phyloP scores from a whole-genome alignment of 2,888 invertebrate species.

The Drosophila rellima region DNA sequence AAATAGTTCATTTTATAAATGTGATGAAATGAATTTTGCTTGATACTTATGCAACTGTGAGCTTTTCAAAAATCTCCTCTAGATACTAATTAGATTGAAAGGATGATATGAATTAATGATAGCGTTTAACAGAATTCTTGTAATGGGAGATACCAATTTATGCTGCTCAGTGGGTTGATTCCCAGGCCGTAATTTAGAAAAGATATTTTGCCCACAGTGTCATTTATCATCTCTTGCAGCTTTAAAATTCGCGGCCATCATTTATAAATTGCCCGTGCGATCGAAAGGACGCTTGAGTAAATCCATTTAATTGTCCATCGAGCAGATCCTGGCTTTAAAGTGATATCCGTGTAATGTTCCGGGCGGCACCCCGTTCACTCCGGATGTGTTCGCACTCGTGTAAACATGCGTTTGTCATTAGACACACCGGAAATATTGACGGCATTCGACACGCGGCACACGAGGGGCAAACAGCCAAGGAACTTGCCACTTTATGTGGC shows the following conservation, averaged over 20 bases:
- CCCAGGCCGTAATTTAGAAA: conserved; percentile 7
- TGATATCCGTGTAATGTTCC: conserved; percentile 73
- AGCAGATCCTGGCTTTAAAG: conserved; percentile 44
- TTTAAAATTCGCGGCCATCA: conserved; percentile 66
- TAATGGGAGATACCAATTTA: not conserved
- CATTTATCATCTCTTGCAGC: conserved; percentile 57
- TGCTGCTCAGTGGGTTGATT: not conserved
- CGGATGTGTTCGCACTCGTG: conserved; percentile 80
- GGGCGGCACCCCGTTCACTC: conserved; percentile 64
- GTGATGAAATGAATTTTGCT: too few relatives aligned
- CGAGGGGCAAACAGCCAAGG: conserved; percentile 36
- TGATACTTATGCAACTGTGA: too few relatives aligned
- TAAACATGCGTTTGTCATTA: conserved; percentile 83
- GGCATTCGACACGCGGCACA: conserved; percentile 76
- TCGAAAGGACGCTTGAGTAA: conserved; percentile 73
- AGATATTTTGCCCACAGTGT: conserved; percentile 45
- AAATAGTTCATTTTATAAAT: too few relatives aligned
- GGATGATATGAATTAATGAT: not conserved
- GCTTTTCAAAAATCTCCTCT: too few relatives aligned
- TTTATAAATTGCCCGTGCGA: conserved; percentile 74
- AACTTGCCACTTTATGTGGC: conserved; percentile 69
- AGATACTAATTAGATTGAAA: not conserved
- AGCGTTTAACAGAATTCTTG: not conserved
- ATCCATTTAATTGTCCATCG: conserved; percentile 76
- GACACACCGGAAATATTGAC: conserved; percentile 80